A percentile compares a stretch with the other conserved stretches of the same genome.
phyloP scores from a whole-genome alignment of 2,888 invertebrate species.

The Cacoxenus indagator region DNA sequence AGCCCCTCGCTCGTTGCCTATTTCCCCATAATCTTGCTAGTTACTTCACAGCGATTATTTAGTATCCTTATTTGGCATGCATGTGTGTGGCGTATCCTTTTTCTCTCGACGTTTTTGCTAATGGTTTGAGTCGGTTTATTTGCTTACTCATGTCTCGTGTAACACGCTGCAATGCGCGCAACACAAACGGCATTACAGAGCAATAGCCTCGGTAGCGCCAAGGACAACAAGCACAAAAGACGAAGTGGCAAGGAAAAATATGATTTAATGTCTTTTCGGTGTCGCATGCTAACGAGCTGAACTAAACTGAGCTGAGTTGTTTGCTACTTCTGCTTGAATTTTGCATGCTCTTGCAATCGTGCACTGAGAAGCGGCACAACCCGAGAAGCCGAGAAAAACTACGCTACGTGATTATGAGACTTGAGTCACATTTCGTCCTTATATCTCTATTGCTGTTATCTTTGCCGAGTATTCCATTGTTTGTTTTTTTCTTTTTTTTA shows the following conservation, averaged over 20 bases:
- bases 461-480: slow-evolving; percentile 35
- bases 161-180: background rate
- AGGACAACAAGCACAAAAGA: background rate
- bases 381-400: background rate
- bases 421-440: background rate
- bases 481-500: slow-evolving; percentile 29
- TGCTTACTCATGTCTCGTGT: background rate
- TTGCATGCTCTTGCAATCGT: slow-evolving; percentile 36
- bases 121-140: background rate
- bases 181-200: background rate
- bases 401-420: background rate
- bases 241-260: slow-evolving; percentile 45
- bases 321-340: slow-evolving; percentile 33
- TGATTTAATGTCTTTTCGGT: slow-evolving; percentile 57
- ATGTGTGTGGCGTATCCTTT: slow-evolving; percentile 1
- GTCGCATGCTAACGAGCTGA: slow-evolving; percentile 59
- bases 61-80: slow-evolving; percentile 13
- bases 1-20: background rate
- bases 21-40: background rate
- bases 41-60: slow-evolving; percentile 7
- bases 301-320: too few species aligned
- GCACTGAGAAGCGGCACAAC: background rate
- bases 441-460: background rate
- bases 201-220: background rate
- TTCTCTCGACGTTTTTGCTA: background rate